Evolutionary conservation across 2,888 invertebrate species (phyloP).

Genomic region (Ellobium chinense): DNA sequence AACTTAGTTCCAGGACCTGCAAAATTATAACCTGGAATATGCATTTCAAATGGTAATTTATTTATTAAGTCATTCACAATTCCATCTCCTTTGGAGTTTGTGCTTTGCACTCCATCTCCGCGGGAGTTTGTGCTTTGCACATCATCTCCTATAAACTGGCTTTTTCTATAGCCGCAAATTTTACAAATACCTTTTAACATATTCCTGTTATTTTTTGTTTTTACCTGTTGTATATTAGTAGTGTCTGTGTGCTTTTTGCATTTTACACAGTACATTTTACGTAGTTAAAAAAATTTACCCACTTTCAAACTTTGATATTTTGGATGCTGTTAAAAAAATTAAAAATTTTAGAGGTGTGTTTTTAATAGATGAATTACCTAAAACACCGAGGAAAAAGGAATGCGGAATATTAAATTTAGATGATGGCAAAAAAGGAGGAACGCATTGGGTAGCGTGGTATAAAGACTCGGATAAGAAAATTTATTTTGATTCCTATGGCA

Average conservation of each 20-base stretch:
- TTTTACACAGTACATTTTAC: slow-evolving; percentile 36
- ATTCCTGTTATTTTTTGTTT: slow-evolving; percentile 25
- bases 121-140: no score
- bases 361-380: background rate
- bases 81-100: no score
- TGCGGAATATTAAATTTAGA: slow-evolving; percentile 15
- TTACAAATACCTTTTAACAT: slow-evolving; percentile 24
- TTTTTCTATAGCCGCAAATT: slow-evolving; percentile 33
- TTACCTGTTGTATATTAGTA: slow-evolving; percentile 2
- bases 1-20: background rate
- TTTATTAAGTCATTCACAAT: slow-evolving; percentile 23
- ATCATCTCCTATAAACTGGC: slow-evolving; percentile 14
- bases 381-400: slow-evolving; percentile 4
- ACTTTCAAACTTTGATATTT: slow-evolving; percentile 4
- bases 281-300: background rate
- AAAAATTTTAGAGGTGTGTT: slow-evolving; percentile 15
- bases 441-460: slow-evolving; percentile 23
- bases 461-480: background rate
- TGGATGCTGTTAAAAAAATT: slow-evolving; percentile 9
- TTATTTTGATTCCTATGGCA: slow-evolving; percentile 7
- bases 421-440: slow-evolving; percentile 14
- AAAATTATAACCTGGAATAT: slow-evolving; percentile 21
- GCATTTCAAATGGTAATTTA: slow-evolving; percentile 37
- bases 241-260: slow-evolving; percentile 13
- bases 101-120: background rate